Percentiles rank a stretch among this genome's conserved stretches.
Evolutionary conservation across 2,888 invertebrate species (phyloP).

Genomic region (Apomyelois bistriatella): DNA sequence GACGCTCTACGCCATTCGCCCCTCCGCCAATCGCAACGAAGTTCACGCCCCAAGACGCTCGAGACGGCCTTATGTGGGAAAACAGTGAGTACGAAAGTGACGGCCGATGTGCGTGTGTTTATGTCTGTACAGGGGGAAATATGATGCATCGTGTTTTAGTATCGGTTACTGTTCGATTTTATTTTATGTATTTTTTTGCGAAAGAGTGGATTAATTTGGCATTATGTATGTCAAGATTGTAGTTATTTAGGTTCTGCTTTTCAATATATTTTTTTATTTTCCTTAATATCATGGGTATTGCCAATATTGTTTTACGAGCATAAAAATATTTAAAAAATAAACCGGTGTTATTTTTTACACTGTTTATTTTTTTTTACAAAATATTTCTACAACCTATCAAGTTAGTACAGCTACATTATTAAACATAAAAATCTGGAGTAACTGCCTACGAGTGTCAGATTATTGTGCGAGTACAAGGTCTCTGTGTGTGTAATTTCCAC

Average conservation of each 20-base stretch:
- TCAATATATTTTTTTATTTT: not conserved
- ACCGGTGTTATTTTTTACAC: too few species aligned
- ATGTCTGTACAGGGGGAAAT: constrained; percentile 58
- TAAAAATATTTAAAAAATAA: not conserved
- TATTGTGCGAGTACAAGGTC: constrained; percentile 27
- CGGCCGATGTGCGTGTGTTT: constrained; percentile 59
- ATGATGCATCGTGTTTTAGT: constrained; percentile 77
- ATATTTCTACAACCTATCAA: too few species aligned
- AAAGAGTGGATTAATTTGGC: constrained; percentile 53
- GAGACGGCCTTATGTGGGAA: constrained; percentile 47
- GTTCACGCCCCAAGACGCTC: constrained; percentile 61
- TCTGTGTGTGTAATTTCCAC: constrained; percentile 53
- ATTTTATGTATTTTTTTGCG: constrained; percentile 53
- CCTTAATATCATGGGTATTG: not conserved
- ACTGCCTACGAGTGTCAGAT: not conserved
- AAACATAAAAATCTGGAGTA: too few species aligned
- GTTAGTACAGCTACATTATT: too few species aligned
- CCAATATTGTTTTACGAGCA: not conserved
- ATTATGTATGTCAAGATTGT: constrained; percentile 26
- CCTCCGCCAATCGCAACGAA: constrained; percentile 65
- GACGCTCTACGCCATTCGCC: constrained; percentile 53
- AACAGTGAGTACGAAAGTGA: constrained; percentile 41
- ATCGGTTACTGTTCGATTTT: constrained; percentile 70
- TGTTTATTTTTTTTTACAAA: too few species aligned
- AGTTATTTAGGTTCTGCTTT: not conserved